A percentile compares a stretch with the other conserved stretches of the same genome.
Conservation (phyloP, 2,888 invertebrate species). For the Stenodema calcarata region DNA sequence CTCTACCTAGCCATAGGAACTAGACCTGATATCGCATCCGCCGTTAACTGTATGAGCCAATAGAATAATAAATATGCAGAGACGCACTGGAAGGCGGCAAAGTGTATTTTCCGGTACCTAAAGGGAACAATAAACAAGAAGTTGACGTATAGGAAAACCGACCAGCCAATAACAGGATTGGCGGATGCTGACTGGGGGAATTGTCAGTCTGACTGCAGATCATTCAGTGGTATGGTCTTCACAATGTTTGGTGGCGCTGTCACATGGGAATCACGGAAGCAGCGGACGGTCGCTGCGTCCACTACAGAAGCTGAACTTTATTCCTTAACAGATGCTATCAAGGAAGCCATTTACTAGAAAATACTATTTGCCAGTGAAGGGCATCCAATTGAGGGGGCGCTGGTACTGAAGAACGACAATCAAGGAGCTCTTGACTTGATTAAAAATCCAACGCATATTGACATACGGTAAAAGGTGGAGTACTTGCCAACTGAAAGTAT, state of each 20-base stretch:
- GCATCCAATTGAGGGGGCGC: background rate
- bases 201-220: constrained; percentile 43
- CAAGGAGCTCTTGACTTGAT: background rate
- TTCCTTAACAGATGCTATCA: background rate
- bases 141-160: background rate
- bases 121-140: constrained; percentile 46
- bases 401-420: background rate
- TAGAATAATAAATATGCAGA: background rate
- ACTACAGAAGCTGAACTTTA: constrained; percentile 30
- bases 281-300: constrained; percentile 34
- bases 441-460: background rate
- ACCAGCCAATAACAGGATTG: constrained; percentile 49
- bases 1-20: constrained; percentile 23
- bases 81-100: constrained; percentile 51
- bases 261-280: constrained; percentile 50
- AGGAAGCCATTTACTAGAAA: constrained; percentile 4
- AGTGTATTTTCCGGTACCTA: constrained; percentile 52
- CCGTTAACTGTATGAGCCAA: constrained; percentile 6
- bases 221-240: constrained; percentile 52
- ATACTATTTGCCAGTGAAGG: background rate
- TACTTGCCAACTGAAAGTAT: too few species aligned
- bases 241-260: constrained; percentile 31
- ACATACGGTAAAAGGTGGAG: too few species aligned
- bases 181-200: constrained; percentile 55
- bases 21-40: constrained; percentile 34